A percentile compares a stretch with the other conserved stretches of the same genome.
phyloP scores from a whole-genome alignment of 2,888 invertebrate species.

The Podabrus alpinus region DNA sequence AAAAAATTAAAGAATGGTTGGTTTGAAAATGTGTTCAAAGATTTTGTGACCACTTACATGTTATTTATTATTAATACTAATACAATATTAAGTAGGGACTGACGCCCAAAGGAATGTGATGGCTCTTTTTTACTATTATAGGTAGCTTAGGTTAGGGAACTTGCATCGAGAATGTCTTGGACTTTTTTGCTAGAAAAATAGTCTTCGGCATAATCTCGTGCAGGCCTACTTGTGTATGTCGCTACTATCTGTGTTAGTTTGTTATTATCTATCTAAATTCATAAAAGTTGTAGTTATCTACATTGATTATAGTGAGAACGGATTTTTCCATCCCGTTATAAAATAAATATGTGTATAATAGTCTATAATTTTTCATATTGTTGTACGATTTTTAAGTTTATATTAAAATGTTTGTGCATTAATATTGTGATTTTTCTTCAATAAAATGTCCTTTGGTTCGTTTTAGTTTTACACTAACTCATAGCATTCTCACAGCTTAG shows the following conservation, averaged over 20 bases:
- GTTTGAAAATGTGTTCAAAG: constrained; percentile 18
- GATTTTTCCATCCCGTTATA: constrained; percentile 67
- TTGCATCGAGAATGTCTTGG: constrained; percentile 38
- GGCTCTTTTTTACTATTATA: constrained; percentile 52
- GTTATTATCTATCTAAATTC: constrained; percentile 51
- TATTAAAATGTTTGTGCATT: constrained; percentile 86
- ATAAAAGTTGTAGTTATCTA: constrained; percentile 50
- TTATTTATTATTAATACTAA: constrained; percentile 33
- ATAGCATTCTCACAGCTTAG: no score
- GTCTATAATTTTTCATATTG: constrained; percentile 87
- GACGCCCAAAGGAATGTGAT: constrained; percentile 55
- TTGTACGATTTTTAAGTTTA: constrained; percentile 86
- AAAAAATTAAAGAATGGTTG: constrained; percentile 1
- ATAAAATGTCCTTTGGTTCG: constrained; percentile 24
- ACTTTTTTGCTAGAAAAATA: constrained; percentile 11
- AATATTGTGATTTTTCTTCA: constrained; percentile 46
- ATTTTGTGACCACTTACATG: constrained; percentile 38
- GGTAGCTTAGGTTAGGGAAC: constrained; percentile 37
- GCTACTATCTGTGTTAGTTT: constrained; percentile 56
- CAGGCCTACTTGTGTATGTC: constrained; percentile 54
- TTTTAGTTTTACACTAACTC: not conserved
- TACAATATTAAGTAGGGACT: constrained; percentile 46
- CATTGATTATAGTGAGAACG: constrained; percentile 39
- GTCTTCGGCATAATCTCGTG: constrained; percentile 36
- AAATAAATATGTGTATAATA: constrained; percentile 68